phyloP scores from a whole-genome alignment of 2,888 invertebrate genomes.

The Aleiodes testaceus region DNA sequence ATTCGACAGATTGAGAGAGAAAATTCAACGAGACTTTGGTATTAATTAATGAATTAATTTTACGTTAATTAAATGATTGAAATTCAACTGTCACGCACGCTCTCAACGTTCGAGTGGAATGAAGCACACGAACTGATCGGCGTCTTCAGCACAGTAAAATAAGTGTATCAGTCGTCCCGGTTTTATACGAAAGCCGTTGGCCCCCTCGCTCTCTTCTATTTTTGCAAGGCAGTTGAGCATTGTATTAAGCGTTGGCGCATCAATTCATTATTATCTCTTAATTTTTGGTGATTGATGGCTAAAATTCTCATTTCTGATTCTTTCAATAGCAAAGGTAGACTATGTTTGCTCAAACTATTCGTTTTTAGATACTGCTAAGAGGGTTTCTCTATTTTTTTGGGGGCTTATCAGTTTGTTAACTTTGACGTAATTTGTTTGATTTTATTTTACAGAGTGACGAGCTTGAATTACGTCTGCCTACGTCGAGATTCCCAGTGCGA shows the following conservation, averaged over 20 bases:
- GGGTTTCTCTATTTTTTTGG: not conserved
- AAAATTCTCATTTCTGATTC: slow-evolving; percentile 1
- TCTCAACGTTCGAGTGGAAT: slow-evolving; percentile 20
- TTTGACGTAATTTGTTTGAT: slow-evolving; percentile 2
- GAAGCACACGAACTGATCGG: not conserved
- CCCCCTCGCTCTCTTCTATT: slow-evolving; percentile 59
- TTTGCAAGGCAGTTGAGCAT: slow-evolving; percentile 47
- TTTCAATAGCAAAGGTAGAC: no score
- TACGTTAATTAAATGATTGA: slow-evolving; percentile 14
- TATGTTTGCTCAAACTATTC: not conserved
- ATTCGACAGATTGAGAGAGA: no score
- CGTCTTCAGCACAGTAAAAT: slow-evolving; percentile 24
- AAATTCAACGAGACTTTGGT: no score
- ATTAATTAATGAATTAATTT: slow-evolving; percentile 22
- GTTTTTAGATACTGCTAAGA: no score
- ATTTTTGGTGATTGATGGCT: slow-evolving; percentile 6
- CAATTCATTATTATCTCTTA: slow-evolving; percentile 32
- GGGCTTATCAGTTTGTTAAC: not conserved
- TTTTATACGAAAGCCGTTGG: slow-evolving; percentile 59
- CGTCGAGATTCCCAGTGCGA: not conserved
- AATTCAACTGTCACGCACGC: slow-evolving; percentile 36
- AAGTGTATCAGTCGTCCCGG: slow-evolving; percentile 45
- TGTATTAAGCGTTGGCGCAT: not conserved
- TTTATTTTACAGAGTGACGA: not conserved
- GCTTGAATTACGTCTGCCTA: not conserved